A percentile compares a stretch with the other conserved stretches of the same genome.
These are phyloP conservation scores for Beaufortia kweichowensis DNA, from an alignment of 2,113 vertebrate genomes.

Conservation along the genomic window DNA sequence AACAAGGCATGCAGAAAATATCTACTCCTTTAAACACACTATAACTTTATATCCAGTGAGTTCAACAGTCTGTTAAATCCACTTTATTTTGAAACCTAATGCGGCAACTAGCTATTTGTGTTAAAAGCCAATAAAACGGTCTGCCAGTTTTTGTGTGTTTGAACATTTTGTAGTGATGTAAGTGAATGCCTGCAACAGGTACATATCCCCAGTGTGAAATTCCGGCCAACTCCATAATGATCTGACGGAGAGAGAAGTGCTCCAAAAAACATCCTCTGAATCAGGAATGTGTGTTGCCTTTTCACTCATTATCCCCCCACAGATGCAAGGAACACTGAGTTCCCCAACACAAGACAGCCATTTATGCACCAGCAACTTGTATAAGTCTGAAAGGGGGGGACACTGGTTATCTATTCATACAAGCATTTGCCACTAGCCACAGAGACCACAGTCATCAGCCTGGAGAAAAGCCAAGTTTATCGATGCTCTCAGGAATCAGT, in stretches of 20 bases:
- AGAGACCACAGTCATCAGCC: constrained; percentile 55
- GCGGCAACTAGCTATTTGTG: too few relatives aligned
- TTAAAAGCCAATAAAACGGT: too few relatives aligned
- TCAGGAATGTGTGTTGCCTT: neutral
- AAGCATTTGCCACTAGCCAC: constrained; percentile 36
- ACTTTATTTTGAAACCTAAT: too few relatives aligned
- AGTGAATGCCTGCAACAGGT: too few relatives aligned
- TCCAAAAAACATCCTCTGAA: neutral
- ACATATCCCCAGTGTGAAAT: too few relatives aligned
- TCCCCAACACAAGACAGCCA: constrained; percentile 52
- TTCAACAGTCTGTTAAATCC: too few relatives aligned
- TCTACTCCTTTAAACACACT: too few relatives aligned
- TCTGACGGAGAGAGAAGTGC: neutral
- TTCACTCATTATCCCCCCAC: constrained; percentile 38
- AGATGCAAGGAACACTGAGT: constrained; percentile 67
- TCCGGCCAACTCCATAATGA: too few relatives aligned
- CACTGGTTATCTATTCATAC: constrained; percentile 63
- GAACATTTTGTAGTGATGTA: too few relatives aligned
- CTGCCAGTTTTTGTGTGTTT: too few relatives aligned
- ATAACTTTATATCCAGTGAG: too few relatives aligned
- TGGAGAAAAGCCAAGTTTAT: constrained; percentile 49
- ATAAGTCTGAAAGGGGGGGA: constrained; percentile 48
- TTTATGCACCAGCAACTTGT: constrained; percentile 53
- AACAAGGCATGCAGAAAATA: too few relatives aligned
- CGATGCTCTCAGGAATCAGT: neutral